Percentiles rank a stretch among this genome's conserved stretches.
Evolutionary conservation across 2,113 vertebrate genomes (phyloP).

Genomic region (Eclectus roratus): DNA sequence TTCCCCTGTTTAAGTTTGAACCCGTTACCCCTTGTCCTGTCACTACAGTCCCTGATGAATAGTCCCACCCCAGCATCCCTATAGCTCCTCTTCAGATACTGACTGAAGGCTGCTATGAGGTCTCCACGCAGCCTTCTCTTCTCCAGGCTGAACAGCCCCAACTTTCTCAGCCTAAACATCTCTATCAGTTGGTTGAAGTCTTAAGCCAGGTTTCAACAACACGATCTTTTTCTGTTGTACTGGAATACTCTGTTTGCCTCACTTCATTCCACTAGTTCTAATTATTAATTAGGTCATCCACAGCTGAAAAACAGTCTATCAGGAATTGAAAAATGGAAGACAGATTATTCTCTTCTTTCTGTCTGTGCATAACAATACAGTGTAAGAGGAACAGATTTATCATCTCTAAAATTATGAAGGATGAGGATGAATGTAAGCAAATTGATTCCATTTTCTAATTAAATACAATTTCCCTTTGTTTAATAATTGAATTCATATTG

Average conservation of each 20-base stretch:
- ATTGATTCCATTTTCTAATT: conserved; percentile 37
- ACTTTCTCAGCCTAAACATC: not conserved
- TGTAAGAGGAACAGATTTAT: not conserved
- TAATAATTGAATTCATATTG: conserved; percentile 35
- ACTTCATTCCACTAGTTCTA: not conserved
- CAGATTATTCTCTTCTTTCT: conserved; percentile 4
- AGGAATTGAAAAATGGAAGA: not conserved
- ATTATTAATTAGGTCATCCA: not conserved
- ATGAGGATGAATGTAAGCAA: conserved; percentile 11
- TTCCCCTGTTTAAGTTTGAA: too few species aligned
- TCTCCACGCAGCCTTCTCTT: too few species aligned
- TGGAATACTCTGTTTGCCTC: not conserved
- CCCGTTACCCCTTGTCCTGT: too few species aligned
- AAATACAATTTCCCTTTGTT: conserved; percentile 3
- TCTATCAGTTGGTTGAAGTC: not conserved
- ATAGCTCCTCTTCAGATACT: too few species aligned
- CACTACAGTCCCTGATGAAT: too few species aligned
- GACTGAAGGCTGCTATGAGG: too few species aligned
- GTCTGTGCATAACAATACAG: not conserved
- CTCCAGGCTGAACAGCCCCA: too few species aligned
- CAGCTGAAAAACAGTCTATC: not conserved
- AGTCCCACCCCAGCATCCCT: too few species aligned
- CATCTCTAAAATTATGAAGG: not conserved
- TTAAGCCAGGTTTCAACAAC: not conserved
- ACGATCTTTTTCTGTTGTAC: not conserved